Base-by-base conservation (phyloP, 1,140 invertebrate genomes). In the Leptoteleia sp. region DNA sequence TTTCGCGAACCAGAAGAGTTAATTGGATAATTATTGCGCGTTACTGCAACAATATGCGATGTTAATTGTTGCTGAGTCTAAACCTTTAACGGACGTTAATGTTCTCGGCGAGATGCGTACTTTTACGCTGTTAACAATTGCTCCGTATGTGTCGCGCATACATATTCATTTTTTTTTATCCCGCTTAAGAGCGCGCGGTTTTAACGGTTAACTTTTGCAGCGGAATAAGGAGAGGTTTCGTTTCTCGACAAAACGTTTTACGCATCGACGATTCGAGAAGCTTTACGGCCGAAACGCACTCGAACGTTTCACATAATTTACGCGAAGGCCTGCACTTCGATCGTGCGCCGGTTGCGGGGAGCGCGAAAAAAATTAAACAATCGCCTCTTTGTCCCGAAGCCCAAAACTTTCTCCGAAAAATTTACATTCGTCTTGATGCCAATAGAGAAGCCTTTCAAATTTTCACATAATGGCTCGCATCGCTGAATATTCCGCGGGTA, bases 251-350 rank as follows among this genome's bases (percentile, higher is more conserved):
- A 79, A 75, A 75, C 45, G 59, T 75, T 75, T 79, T 42, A 79
- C 48, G 70, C 64, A 79, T 73, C 70, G 76, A 65, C 22, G 76
- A 54, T 43, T 61, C 52, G 17, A 52, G 76, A 55, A 68, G 62
- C 62, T 67, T 72, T 72, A 72, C 48, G 55, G 19, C 62, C 59
- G 52, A 75, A 59, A 79, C 70, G 76, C 76, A 73, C 70, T 79
- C 55, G 42, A 79, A 79, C 62, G 76, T 79, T 73, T 79, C 76
- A 79, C 70, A 79, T 79, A 79, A 79, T 79, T 79, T 79, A 70
- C 70, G 64, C 70, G 50, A 79, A 79, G 70, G 50, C 76, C n/a
- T 73, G 76, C 75, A 61, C 75, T 79, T 73, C 76, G 47, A 73
- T 70, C 50, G 55, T 71, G 45, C 62, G 37, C 45, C 31, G 43